Base-by-base conservation (phyloP, 92 coral and sea anemone genomes). In the Parazoanthus swiftii region DNA sequence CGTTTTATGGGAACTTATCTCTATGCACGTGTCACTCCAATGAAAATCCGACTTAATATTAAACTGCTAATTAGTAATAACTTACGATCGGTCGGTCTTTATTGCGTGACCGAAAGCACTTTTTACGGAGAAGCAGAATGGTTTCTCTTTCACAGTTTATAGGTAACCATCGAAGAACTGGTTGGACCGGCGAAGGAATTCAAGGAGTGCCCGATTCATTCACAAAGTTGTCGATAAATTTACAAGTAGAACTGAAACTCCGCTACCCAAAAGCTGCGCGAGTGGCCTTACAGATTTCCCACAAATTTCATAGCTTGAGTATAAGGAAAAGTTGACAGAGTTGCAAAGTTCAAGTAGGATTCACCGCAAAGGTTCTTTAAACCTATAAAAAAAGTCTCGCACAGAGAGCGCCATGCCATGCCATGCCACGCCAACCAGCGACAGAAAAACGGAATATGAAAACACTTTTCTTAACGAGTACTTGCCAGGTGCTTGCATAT, bases 401-500 rank as follows among this genome's bases (percentile, higher is more conserved):
- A 63, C 26, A 9, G 8, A 26, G 70, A 1, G 26, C 70, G 26
- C 70, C 70, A 20, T 4, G 18, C 59, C 70, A 20, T 4, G 18
- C 59, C 59, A 13, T 20, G 20, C 59, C 58, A 51, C 58, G 16
- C 16, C 58, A 54, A 15, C 0, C 59, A 54, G 59, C 59, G 20
- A 54, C 26, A 23, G 7, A 63, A 23, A 18, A 21, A 63, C 25
- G 8, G 70, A 63, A 63, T 63, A 63, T 54, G 26, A 21, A 43
- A 43, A 79, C 16, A n/a, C 82, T 9, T 37, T 67, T 77, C 56
- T 51, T 29, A 25, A 79, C 85, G 25, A 58, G 85, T 58, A 38
- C 48, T 38, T 36, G 9, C 83, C 85, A 80, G 85, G 36, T 80
- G 85, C 36, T 59, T 80, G 85, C 85, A 80, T 80, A 46, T 33